Evolutionary conservation across 2,888 invertebrate genomes (phyloP).

Genomic region (Cyclophora albipunctata): DNA sequence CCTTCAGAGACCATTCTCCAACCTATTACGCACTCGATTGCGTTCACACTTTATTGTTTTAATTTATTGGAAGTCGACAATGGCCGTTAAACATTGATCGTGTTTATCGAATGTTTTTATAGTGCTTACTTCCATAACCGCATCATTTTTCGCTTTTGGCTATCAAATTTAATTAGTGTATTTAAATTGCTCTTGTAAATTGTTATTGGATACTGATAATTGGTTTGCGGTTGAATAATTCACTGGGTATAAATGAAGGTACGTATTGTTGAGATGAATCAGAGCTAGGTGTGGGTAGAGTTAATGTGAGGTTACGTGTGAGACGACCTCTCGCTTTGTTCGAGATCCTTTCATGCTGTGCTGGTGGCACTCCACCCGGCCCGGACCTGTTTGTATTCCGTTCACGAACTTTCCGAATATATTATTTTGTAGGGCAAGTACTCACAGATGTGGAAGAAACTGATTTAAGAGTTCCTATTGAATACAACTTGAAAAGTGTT

Average conservation of each 20-base stretch:
- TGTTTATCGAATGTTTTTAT: constrained; percentile 10
- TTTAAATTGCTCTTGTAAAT: constrained; percentile 19
- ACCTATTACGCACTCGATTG: constrained; percentile 15
- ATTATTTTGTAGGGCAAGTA: constrained; percentile 59
- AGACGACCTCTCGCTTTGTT: constrained; percentile 52
- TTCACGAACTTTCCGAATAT: constrained; percentile 68
- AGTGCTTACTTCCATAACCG: constrained; percentile 9
- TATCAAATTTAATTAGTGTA: constrained; percentile 14
- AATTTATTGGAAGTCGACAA: constrained; percentile 15
- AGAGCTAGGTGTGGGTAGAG: constrained; percentile 12
- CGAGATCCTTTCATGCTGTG: constrained; percentile 48
- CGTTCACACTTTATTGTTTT: constrained; percentile 11
- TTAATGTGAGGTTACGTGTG: constrained; percentile 38
- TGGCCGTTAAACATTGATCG: constrained; percentile 7
- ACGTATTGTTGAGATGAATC: constrained; percentile 12
- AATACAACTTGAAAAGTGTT: constrained; percentile 47
- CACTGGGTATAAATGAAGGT: too few species aligned
- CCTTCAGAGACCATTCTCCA: constrained; percentile 14
- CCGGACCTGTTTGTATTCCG: constrained; percentile 63
- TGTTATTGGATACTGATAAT: constrained; percentile 24
- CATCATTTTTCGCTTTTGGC: constrained; percentile 9
- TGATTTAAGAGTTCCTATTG: constrained; percentile 62
- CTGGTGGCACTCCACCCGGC: constrained; percentile 47
- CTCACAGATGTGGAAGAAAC: constrained; percentile 49
- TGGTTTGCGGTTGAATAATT: constrained; percentile 16